phyloP scores from a whole-genome alignment of 2,888 invertebrate species.

The Thecocarcelia acutangulata region DNA sequence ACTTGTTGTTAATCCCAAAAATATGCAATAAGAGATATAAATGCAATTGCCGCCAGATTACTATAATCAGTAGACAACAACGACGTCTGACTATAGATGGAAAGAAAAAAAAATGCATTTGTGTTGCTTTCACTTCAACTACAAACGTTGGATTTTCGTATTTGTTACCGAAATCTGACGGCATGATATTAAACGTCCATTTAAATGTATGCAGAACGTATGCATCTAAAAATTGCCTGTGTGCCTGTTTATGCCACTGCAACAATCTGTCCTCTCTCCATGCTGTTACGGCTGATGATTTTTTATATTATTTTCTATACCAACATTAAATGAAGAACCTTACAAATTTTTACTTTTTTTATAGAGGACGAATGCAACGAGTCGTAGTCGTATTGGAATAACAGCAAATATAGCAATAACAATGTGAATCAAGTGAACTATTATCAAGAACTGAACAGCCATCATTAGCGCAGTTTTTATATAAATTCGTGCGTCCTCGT shows the following conservation, averaged over 20 bases:
- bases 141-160: conserved; percentile 9
- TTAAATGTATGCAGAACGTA: neutral
- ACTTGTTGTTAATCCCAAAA: conserved; percentile 49
- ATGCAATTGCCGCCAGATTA: conserved; percentile 55
- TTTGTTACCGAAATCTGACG: conserved; percentile 40
- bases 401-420: conserved; percentile 29
- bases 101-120: neutral
- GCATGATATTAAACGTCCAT: conserved; percentile 39
- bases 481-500: neutral
- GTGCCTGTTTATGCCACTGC: neutral
- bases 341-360: conserved; percentile 8
- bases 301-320: conserved; percentile 40
- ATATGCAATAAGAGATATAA: conserved; percentile 58
- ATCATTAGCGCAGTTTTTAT: conserved; percentile 59
- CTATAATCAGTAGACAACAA: conserved; percentile 53
- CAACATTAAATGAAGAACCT: conserved; percentile 21
- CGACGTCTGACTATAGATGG: neutral
- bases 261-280: conserved; percentile 10
- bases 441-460: conserved; percentile 65
- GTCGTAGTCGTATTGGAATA: conserved; percentile 38
- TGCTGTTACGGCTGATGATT: conserved; percentile 17
- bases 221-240: neutral
- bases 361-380: conserved; percentile 22
- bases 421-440: conserved; percentile 59
- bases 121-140: neutral